Base-by-base conservation (phyloP, 2,888 invertebrate genomes). In the Dendrolimus pini region DNA sequence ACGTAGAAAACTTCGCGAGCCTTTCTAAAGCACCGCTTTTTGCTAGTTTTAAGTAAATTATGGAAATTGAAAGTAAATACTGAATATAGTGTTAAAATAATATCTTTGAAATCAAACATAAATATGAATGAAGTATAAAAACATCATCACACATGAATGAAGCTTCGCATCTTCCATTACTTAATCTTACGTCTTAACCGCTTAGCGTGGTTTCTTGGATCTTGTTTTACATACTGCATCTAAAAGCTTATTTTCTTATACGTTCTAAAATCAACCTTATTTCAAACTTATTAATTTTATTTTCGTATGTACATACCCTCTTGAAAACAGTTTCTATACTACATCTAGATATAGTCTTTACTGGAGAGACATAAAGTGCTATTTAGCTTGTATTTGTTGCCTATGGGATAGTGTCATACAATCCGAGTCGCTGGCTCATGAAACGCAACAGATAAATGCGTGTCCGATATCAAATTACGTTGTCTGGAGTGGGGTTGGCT, bases 361-460 rank as follows among this genome's bases (percentile, higher is more conserved):
- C 69, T 13, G 2, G 7, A 12, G 57, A 0, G 9, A 0, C 0
- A 61, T 70, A 75, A 61, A 62, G 70, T 68, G 57, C 57, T 53
- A 63, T 72, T 72, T 80, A 54, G 54, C 13, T 56, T 65, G 62
- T 12, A n/a, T 30, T 52, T 53, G 61, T 41, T 12, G 58, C 65
- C 62, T 63, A 71, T 75, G 74, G 77, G 78, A 78, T 78, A 79
- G 75, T 84, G 87, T 84, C 82, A 89, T 82, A 78, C 78, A 80
- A 88, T 84, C 82, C 84, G 77, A 77, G 64, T 69, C 80, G 77
- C 74, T 82, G 81, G 83, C 66, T 82, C 78, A 83, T 83, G 80
- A 85, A 84, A 84, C 80, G 82, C 78, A 82, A 81, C 83, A 82
- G 84, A 85, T 85, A 84, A 83, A 85, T 83, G 84, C 83, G 78